Conservation (phyloP, 2,113 vertebrate species). For the Elgaria multicarinata region DNA sequence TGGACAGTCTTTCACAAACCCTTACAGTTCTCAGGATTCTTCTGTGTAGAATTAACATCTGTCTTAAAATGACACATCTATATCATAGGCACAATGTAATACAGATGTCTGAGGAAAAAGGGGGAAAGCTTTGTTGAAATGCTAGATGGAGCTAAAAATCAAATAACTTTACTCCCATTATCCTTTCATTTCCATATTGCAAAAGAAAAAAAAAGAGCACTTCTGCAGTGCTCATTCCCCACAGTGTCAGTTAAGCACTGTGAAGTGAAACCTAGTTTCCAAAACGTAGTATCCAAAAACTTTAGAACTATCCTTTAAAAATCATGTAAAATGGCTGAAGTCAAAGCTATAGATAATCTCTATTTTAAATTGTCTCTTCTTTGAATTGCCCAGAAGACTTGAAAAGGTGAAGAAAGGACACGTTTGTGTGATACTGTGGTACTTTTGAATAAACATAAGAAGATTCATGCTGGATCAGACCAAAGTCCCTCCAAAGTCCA, state of each 20-base stretch:
- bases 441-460: not conserved
- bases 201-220: not conserved
- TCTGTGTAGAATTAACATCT: not conserved
- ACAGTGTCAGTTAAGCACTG: not conserved
- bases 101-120: not conserved
- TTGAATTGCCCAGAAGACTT: not conserved
- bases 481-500: too few relatives aligned
- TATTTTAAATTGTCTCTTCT: not conserved
- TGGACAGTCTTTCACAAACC: conserved; percentile 34
- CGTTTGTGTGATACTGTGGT: not conserved
- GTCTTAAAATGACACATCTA: conserved; percentile 22
- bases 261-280: not conserved
- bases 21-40: not conserved
- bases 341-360: not conserved
- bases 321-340: not conserved
- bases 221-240: not conserved
- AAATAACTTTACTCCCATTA: not conserved
- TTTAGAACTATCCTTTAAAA: not conserved
- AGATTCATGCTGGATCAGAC: too few relatives aligned
- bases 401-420: not conserved
- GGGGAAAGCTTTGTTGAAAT: not conserved
- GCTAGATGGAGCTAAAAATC: not conserved
- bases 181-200: not conserved
- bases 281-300: not conserved
- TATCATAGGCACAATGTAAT: not conserved